Conservation (phyloP, 2,888 invertebrate species). For the Encarsia formosa region DNA sequence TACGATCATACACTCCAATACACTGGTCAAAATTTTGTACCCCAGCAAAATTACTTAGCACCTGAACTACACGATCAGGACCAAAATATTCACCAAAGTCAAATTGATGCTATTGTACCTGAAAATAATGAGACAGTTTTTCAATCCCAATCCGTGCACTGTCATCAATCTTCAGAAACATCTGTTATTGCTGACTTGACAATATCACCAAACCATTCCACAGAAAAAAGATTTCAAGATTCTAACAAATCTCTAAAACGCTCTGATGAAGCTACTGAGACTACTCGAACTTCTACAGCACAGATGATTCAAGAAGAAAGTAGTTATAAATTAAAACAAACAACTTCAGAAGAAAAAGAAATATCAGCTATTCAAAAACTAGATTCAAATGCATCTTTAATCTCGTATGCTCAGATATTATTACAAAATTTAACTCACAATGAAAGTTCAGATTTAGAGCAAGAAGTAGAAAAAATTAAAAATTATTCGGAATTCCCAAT, state of each 20-base stretch:
- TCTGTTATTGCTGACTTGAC: no score
- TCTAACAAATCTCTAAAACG: background rate
- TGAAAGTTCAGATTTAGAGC: background rate
- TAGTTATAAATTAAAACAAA: background rate
- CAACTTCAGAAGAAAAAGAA: slow-evolving; percentile 3
- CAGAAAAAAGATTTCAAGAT: background rate
- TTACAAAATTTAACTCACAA: slow-evolving; percentile 56
- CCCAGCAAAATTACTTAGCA: slow-evolving; percentile 40
- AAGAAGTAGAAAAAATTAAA: slow-evolving; percentile 11
- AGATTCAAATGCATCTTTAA: slow-evolving; percentile 37
- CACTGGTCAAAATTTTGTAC: slow-evolving; percentile 39
- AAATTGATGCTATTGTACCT: background rate
- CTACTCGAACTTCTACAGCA: background rate
- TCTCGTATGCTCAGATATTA: slow-evolving; percentile 70
- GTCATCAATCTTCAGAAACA: no score
- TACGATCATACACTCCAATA: slow-evolving; percentile 36
- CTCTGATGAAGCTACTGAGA: background rate
- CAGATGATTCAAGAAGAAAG: background rate
- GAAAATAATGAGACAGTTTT: background rate
- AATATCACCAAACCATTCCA: background rate
- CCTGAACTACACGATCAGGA: slow-evolving; percentile 31
- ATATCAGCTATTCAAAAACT: background rate
- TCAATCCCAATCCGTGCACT: no score
- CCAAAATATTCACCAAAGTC: slow-evolving; percentile 29
- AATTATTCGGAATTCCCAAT: slow-evolving; percentile 5